A percentile compares a stretch with the other conserved stretches of the same genome.
These are phyloP conservation scores for Machaerirhynchus nigripectus DNA, from an alignment of 2,113 vertebrate species.

Conservation along the genomic window DNA sequence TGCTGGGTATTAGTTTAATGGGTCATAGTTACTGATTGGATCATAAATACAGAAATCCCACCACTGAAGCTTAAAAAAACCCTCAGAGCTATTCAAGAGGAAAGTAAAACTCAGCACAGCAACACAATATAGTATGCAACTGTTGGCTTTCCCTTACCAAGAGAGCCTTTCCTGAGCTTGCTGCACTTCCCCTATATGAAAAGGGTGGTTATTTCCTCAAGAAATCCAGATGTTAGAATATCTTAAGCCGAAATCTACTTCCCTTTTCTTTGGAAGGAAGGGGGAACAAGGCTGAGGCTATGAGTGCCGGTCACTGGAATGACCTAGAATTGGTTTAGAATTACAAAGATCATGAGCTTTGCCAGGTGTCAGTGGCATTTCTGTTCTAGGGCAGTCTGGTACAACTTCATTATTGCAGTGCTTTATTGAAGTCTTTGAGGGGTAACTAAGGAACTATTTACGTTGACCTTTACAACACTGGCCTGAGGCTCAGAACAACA, in stretches of 20 bases:
- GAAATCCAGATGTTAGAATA: not conserved
- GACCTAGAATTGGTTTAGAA: not conserved
- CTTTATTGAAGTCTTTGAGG: not conserved
- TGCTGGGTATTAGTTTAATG: not conserved
- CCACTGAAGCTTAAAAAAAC: not conserved
- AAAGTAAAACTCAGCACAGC: not conserved
- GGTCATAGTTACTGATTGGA: not conserved
- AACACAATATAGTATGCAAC: not conserved
- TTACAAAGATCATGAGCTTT: not conserved
- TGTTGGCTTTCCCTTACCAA: not conserved
- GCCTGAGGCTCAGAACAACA: not conserved
- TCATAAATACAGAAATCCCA: not conserved
- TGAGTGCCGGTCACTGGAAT: not conserved
- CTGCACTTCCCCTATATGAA: not conserved
- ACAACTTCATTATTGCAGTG: not conserved
- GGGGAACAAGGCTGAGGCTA: not conserved
- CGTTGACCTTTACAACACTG: not conserved
- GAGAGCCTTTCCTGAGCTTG: not conserved
- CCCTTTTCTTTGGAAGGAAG: not conserved
- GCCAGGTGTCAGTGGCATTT: not conserved
- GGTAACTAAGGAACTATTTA: constrained; percentile 12
- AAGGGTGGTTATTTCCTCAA: not conserved
- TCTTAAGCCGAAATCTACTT: not conserved
- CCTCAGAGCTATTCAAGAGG: not conserved
- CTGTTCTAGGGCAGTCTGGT: not conserved